Percentiles rank a stretch among this genome's conserved stretches.
Evolutionary conservation across 2,113 vertebrate genomes (phyloP).

Genomic region (Pelvicachromis taeniatus): DNA sequence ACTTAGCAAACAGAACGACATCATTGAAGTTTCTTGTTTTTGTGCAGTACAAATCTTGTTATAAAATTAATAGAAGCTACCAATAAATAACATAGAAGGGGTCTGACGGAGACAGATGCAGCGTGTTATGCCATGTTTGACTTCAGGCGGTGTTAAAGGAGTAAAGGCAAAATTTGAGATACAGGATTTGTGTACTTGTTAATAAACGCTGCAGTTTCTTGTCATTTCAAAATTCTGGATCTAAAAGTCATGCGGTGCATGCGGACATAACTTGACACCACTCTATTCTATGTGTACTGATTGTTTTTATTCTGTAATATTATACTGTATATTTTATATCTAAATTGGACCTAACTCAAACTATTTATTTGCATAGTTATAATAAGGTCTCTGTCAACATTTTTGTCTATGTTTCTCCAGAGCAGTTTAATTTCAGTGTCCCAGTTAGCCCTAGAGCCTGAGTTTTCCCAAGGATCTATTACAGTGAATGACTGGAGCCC

Average conservation of each 20-base stretch:
- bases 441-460: neutral
- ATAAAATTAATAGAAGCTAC: neutral
- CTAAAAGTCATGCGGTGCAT: neutral
- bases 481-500: conserved; percentile 4
- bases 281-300: neutral
- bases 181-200: neutral
- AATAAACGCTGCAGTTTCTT: neutral
- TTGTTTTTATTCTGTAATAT: neutral
- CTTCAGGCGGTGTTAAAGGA: neutral
- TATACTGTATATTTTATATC: neutral
- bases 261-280: neutral
- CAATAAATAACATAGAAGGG: neutral
- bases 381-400: conserved; percentile 33
- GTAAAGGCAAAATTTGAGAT: neutral
- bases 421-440: conserved; percentile 23
- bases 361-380: conserved; percentile 25
- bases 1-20: too few relatives aligned
- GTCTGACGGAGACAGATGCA: neutral
- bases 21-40: neutral
- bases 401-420: conserved; percentile 27
- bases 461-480: conserved; percentile 56
- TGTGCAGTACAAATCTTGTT: neutral
- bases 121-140: neutral
- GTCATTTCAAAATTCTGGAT: neutral
- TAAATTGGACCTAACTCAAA: neutral